Evolutionary conservation across 2,888 invertebrate genomes (phyloP).

Genomic region (Hypomecis atomaria): DNA sequence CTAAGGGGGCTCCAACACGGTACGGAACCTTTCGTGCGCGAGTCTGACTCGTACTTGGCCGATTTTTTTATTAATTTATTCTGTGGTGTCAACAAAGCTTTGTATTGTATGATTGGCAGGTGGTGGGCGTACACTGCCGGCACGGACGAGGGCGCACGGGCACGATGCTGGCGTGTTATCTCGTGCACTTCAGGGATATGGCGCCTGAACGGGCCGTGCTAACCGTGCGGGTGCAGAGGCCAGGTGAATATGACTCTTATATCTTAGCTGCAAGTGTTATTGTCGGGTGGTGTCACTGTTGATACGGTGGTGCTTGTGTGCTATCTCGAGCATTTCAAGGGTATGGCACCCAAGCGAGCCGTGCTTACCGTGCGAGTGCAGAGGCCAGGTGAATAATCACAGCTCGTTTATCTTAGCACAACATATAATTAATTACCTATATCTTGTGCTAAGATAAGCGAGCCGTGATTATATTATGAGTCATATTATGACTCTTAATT

Average conservation of each 20-base stretch:
- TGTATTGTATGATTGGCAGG: no score
- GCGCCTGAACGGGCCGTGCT: constrained; percentile 86
- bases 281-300: constrained; percentile 88
- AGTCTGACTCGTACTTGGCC: no score
- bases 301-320: constrained; percentile 90
- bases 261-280: neutral
- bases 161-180: constrained; percentile 89
- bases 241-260: constrained; percentile 60
- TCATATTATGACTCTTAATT: no score
- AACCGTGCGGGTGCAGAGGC: constrained; percentile 84
- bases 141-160: constrained; percentile 90
- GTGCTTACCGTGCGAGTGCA: constrained; percentile 84
- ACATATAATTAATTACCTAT: no score
- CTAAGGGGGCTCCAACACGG: no score
- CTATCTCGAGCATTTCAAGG: constrained; percentile 86
- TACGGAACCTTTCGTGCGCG: no score
- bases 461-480: no score
- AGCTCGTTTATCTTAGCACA: no score
- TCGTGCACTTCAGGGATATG: constrained; percentile 86
- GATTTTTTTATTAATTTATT: no score
- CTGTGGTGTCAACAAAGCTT: no score
- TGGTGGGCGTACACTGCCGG: constrained; percentile 88
- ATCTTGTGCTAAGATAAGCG: no score
- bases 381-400: constrained; percentile 79
- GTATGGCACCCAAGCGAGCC: constrained; percentile 86